Evolutionary conservation across 1,140 invertebrate genomes (phyloP).

Genomic region (Microplitis mediator): DNA sequence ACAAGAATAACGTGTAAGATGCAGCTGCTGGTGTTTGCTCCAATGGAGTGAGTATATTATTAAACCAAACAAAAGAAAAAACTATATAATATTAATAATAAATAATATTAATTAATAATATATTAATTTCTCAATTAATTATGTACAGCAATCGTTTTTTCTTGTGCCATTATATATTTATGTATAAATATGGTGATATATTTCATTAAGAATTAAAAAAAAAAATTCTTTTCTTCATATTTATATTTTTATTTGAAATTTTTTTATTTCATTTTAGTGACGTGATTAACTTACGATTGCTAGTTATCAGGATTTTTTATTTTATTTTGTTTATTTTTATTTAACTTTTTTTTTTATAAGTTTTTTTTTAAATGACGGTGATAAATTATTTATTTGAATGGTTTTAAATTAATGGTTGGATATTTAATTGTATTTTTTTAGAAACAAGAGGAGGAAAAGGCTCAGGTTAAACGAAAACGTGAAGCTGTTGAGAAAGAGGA

Average conservation of each 20-base stretch:
- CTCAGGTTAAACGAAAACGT: constrained; percentile 66
- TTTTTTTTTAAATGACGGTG: constrained; percentile 20
- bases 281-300: constrained; percentile 40
- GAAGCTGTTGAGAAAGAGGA: constrained; percentile 61
- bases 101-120: constrained; percentile 6
- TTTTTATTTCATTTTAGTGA: not conserved
- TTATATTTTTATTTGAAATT: not conserved
- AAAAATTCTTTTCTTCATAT: not conserved
- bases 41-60: constrained; percentile 53
- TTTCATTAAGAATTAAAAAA: not conserved
- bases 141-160: constrained; percentile 45
- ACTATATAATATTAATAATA: constrained; percentile 29
- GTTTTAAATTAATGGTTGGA: not conserved
- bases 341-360: no score
- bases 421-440: constrained; percentile 60
- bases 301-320: constrained; percentile 40
- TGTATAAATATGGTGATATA: not conserved
- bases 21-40: constrained; percentile 48
- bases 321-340: not conserved
- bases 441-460: constrained; percentile 72
- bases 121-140: constrained; percentile 33
- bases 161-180: not conserved
- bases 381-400: constrained; percentile 30
- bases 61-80: constrained; percentile 42
- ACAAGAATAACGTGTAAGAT: constrained; percentile 53